Evolutionary conservation across 1,140 invertebrate species (phyloP).

Genomic region (Calycopis cecrops): DNA sequence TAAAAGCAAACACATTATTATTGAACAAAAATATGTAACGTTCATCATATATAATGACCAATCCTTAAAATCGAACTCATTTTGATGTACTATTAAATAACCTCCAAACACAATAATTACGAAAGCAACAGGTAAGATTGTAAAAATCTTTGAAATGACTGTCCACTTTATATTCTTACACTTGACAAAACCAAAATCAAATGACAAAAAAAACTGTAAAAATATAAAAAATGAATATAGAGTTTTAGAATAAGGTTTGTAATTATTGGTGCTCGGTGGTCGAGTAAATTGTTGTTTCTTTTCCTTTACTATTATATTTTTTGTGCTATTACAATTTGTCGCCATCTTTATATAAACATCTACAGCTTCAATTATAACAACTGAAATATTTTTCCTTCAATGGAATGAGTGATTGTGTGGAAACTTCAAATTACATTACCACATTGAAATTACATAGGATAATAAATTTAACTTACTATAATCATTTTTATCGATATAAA

Average conservation of each 20-base stretch:
- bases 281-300: no score
- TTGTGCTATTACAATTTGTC: no score
- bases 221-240: not conserved
- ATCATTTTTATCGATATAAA: no score
- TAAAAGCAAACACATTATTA: not conserved
- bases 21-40: not conserved
- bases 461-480: no score
- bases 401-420: no score
- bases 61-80: not conserved
- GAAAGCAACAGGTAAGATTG: slow-evolving; percentile 6
- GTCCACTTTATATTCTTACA: not conserved
- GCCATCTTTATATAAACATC: no score
- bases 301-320: no score
- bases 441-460: no score
- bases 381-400: no score
- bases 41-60: not conserved
- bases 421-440: no score
- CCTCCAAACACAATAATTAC: not conserved
- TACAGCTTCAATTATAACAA: no score
- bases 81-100: not conserved
- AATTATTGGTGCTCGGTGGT: no score
- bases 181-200: slow-evolving; percentile 6
- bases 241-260: not conserved
- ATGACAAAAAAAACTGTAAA: not conserved
- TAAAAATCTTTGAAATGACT: not conserved